Conservation (phyloP, 2,113 vertebrate genomes). For the Riparia riparia region DNA sequence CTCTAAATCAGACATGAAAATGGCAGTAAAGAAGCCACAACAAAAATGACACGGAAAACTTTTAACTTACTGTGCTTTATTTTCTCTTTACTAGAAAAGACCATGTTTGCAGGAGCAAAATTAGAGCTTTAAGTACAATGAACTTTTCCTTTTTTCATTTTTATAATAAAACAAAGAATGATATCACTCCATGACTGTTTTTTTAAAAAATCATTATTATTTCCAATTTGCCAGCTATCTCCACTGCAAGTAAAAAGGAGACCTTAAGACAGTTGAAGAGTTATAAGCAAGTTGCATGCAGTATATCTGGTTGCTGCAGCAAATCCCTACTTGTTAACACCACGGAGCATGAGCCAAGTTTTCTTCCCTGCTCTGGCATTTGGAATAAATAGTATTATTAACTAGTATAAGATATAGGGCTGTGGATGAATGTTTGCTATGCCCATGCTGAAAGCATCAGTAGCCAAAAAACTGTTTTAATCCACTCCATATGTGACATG, state of each 20-base stretch:
- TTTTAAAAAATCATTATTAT: neutral
- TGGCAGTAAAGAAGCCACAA: neutral
- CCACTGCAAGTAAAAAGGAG: neutral
- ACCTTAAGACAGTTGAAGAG: neutral
- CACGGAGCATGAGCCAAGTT: neutral
- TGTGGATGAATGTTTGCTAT: neutral
- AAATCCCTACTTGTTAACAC: neutral
- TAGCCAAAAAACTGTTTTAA: neutral
- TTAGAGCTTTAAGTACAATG: neutral
- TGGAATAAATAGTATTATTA: neutral
- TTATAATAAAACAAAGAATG: neutral
- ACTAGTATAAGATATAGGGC: neutral
- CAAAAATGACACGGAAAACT: neutral
- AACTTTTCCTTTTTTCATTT: neutral
- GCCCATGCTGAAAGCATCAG: neutral
- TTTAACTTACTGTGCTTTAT: neutral
- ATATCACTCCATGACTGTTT: fast-evolving
- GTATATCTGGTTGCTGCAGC: neutral
- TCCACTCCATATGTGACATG: fast-evolving
- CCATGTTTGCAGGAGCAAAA: neutral
- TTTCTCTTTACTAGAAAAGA: neutral
- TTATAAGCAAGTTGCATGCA: neutral
- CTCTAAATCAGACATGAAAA: neutral
- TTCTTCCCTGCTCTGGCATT: neutral
- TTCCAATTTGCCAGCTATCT: neutral